These are phyloP conservation scores for Lepus timidus DNA, from an alignment of 2,113 vertebrate genomes.

Conservation along the genomic window DNA sequence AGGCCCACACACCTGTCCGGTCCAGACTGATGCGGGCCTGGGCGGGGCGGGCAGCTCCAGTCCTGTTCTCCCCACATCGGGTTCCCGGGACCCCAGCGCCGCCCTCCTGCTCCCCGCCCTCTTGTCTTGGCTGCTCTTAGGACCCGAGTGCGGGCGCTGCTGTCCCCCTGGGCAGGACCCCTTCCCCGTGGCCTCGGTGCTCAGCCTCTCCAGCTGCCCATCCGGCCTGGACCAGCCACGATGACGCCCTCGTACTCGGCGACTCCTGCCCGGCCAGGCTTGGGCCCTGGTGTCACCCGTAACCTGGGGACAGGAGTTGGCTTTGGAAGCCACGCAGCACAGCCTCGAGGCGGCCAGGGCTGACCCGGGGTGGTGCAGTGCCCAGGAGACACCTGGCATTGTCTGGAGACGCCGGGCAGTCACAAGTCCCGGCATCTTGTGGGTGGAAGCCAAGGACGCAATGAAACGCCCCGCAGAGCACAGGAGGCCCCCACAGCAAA, in stretches of 20 bases:
- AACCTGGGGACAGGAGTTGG: neutral
- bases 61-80: fast-evolving
- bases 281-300: fast-evolving
- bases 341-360: neutral
- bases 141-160: neutral
- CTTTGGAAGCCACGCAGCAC: fast-evolving
- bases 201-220: fast-evolving
- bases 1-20: neutral
- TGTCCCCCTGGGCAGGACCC: fast-evolving
- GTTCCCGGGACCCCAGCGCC: neutral
- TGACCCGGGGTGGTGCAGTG: fast-evolving
- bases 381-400: fast-evolving
- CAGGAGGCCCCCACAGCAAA: fast-evolving
- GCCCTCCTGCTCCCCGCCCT: neutral
- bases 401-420: neutral
- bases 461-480: fast-evolving
- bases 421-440: fast-evolving
- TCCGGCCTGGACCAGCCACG: neutral
- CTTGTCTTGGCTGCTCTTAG: neutral
- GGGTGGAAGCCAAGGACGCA: fast-evolving
- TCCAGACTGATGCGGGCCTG: neutral
- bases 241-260: neutral
- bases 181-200: neutral
- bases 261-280: neutral
- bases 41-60: neutral